Percentiles rank a stretch among this genome's conserved stretches.
Conservation (phyloP, 2,888 invertebrate species). For the Drosophila planitibia region DNA sequence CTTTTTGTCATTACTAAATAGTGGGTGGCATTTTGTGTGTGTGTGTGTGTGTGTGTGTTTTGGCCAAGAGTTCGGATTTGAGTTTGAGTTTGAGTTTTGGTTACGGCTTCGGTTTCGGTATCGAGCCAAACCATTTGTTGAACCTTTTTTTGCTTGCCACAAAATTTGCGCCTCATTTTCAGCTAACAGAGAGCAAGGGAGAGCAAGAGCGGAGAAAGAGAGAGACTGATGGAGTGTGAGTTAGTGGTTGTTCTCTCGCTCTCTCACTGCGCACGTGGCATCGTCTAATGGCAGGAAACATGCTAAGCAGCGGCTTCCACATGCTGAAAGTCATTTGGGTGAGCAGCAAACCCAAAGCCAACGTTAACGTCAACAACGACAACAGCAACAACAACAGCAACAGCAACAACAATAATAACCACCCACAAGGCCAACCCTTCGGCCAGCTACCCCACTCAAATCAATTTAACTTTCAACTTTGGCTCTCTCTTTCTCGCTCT, state of each 20-base stretch:
- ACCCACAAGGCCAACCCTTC: constrained; percentile 55
- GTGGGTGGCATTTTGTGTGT: constrained; percentile 48
- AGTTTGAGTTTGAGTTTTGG: constrained; percentile 35
- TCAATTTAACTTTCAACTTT: constrained; percentile 80
- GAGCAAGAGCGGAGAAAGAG: not conserved
- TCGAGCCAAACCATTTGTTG: constrained; percentile 80
- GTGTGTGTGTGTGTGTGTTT: constrained; percentile 4
- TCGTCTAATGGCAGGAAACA: constrained; percentile 74
- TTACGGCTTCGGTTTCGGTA: constrained; percentile 57
- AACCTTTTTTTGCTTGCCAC: constrained; percentile 78
- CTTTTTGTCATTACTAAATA: constrained; percentile 80
- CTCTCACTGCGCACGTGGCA: constrained; percentile 72
- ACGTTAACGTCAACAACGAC: constrained; percentile 14
- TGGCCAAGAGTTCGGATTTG: not conserved
- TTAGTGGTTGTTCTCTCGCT: constrained; percentile 21
- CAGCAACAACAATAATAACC: constrained; percentile 23
- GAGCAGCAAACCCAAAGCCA: constrained; percentile 40
- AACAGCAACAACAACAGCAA: not conserved
- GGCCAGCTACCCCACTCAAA: constrained; percentile 65
- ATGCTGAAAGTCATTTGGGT: constrained; percentile 78
- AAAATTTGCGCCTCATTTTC: constrained; percentile 82
- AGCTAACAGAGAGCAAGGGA: constrained; percentile 29
- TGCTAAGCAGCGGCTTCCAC: constrained; percentile 80
- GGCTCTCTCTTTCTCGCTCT: constrained; percentile 29
- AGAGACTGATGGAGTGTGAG: constrained; percentile 7